Evolutionary conservation across 1,140 invertebrate genomes (phyloP).

Genomic region (Sycophila sp.): DNA sequence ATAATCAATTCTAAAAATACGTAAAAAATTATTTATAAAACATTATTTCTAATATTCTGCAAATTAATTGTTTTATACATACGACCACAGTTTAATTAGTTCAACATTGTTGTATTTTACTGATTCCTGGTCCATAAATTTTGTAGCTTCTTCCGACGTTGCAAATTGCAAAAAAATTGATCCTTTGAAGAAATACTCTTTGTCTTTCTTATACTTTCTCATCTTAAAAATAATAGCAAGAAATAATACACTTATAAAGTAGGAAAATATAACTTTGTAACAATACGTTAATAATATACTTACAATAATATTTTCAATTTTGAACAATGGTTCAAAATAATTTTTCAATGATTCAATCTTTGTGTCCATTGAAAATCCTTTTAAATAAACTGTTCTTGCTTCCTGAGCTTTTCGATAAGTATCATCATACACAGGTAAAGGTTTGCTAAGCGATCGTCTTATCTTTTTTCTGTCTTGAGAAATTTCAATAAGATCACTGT

Average conservation of each 20-base stretch:
- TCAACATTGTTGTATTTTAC: conserved; percentile 80
- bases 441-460: conserved; percentile 78
- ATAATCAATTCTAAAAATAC: conserved; percentile 69
- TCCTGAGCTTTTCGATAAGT: conserved; percentile 82
- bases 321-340: conserved; percentile 75
- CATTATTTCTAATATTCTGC: too few relatives aligned
- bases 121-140: conserved; percentile 72
- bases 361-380: conserved; percentile 84
- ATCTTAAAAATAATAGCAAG: conserved; percentile 65
- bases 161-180: conserved; percentile 89
- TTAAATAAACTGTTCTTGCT: conserved; percentile 84
- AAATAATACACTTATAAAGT: too few relatives aligned
- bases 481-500: conserved; percentile 83
- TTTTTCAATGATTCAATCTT: conserved; percentile 78
- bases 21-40: too few relatives aligned
- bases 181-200: conserved; percentile 83
- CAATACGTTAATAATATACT: too few relatives aligned
- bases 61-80: conserved; percentile 50
- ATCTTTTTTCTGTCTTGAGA: conserved; percentile 87
- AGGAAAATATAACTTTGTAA: too few relatives aligned
- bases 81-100: conserved; percentile 79
- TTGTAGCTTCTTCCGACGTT: conserved; percentile 76
- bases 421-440: conserved; percentile 87
- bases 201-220: conserved; percentile 76
- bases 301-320: conserved; percentile 79